A percentile compares a stretch with the other conserved stretches of the same genome.
Evolutionary conservation across 2,888 invertebrate species (phyloP).

Genomic region (Petrolisthes manimaculis): DNA sequence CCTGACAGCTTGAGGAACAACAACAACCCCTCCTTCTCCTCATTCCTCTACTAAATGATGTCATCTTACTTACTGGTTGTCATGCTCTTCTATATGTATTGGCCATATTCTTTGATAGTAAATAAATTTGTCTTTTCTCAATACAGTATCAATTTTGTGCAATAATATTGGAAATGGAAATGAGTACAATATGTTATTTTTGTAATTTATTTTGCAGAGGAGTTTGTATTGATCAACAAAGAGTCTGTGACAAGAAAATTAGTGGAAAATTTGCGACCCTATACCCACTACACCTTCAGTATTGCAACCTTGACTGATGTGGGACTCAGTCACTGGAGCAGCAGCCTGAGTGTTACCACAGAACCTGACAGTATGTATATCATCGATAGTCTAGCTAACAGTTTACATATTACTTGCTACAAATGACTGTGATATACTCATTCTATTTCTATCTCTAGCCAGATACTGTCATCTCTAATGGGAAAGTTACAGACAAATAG

Average conservation of each 20-base stretch:
- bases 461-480: too few relatives aligned
- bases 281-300: constrained; percentile 36
- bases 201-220: constrained; percentile 32
- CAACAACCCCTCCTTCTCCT: too few relatives aligned
- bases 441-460: too few relatives aligned
- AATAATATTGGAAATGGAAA: neutral
- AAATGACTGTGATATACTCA: too few relatives aligned
- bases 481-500: too few relatives aligned
- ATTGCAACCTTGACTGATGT: constrained; percentile 40
- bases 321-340: constrained; percentile 49
- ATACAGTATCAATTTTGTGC: neutral
- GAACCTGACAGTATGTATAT: constrained; percentile 36
- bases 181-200: too few relatives aligned
- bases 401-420: too few relatives aligned
- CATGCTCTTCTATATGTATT: neutral
- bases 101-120: neutral
- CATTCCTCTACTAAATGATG: too few relatives aligned
- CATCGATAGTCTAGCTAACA: neutral
- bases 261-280: constrained; percentile 30
- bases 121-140: neutral
- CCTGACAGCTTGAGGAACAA: too few relatives aligned
- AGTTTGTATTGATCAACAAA: constrained; percentile 7
- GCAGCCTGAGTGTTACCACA: constrained; percentile 9
- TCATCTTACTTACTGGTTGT: too few relatives aligned
- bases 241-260: neutral